Conservation (phyloP, 2,113 vertebrate species). For the Oceanites oceanicus region DNA sequence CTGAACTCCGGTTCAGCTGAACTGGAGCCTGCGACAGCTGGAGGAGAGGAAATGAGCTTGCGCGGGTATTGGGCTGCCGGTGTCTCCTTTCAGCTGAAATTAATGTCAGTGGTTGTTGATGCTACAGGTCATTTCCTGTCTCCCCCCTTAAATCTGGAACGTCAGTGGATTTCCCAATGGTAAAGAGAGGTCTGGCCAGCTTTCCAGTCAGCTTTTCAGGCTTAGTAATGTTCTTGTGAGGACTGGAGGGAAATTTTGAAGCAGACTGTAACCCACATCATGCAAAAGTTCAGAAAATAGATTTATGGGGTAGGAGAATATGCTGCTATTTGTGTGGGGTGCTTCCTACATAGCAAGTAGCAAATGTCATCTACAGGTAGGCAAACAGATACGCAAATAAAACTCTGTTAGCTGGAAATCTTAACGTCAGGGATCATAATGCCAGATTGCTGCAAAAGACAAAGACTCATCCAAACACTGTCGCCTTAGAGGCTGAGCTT, state of each 20-base stretch:
- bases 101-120: constrained; percentile 1
- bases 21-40: not conserved
- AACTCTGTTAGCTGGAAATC: not conserved
- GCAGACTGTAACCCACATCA: not conserved
- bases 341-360: not conserved
- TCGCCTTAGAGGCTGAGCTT: not conserved
- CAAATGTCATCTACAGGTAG: not conserved
- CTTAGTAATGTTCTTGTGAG: not conserved
- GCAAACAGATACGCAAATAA: not conserved
- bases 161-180: constrained; percentile 3
- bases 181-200: not conserved
- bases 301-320: not conserved
- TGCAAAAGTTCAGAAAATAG: not conserved
- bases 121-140: constrained; percentile 41
- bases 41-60: constrained; percentile 37
- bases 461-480: not conserved
- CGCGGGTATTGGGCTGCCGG: accelerated
- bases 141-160: not conserved
- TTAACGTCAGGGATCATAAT: not conserved
- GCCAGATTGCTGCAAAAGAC: not conserved
- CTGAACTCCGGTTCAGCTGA: not conserved
- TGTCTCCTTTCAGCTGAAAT: constrained; percentile 27
- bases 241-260: not conserved
- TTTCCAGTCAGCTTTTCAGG: not conserved
- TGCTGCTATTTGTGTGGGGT: not conserved